These are phyloP conservation scores for Microdon myrmicae DNA, from an alignment of 2,888 invertebrate genomes.

Conservation along the genomic window DNA sequence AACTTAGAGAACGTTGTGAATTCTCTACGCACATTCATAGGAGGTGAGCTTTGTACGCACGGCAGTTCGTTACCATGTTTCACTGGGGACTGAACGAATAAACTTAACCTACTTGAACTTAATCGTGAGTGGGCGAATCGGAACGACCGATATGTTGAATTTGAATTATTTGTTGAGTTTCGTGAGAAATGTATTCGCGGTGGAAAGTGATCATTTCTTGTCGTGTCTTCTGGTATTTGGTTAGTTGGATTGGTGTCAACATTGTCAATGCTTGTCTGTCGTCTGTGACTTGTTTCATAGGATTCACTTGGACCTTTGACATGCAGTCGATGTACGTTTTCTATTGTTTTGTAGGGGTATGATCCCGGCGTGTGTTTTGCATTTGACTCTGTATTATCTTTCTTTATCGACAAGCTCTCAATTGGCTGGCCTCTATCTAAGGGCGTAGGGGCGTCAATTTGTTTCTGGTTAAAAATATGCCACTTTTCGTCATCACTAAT, in stretches of 20 bases:
- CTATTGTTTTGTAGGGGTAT: constrained; percentile 5
- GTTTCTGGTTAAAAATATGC: constrained; percentile 65
- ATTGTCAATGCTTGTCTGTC: background rate
- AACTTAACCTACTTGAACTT: constrained; percentile 63
- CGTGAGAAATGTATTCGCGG: constrained; percentile 62
- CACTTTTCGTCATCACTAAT: constrained; percentile 66
- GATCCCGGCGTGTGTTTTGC: constrained; percentile 14
- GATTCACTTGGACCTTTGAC: constrained; percentile 24
- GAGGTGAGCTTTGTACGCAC: no score
- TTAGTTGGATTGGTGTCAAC: background rate
- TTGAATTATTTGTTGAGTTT: constrained; percentile 64
- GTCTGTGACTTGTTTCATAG: constrained; percentile 1
- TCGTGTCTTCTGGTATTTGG: constrained; percentile 5
- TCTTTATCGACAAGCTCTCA: constrained; percentile 3
- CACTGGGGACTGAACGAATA: constrained; percentile 60
- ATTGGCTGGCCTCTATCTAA: constrained; percentile 49
- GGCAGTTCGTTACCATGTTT: constrained; percentile 15
- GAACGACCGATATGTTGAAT: constrained; percentile 65
- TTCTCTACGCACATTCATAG: no score
- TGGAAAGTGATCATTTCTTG: constrained; percentile 41
- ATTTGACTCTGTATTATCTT: constrained; percentile 30
- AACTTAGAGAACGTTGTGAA: no score
- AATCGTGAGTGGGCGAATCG: constrained; percentile 64
- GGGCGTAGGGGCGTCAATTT: constrained; percentile 56
- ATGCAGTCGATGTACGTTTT: constrained; percentile 35